Evolutionary conservation across 1,140 invertebrate species (phyloP), one percentile per base, ranked within the genome.

Genomic region (Papilio aristodemus): DNA sequence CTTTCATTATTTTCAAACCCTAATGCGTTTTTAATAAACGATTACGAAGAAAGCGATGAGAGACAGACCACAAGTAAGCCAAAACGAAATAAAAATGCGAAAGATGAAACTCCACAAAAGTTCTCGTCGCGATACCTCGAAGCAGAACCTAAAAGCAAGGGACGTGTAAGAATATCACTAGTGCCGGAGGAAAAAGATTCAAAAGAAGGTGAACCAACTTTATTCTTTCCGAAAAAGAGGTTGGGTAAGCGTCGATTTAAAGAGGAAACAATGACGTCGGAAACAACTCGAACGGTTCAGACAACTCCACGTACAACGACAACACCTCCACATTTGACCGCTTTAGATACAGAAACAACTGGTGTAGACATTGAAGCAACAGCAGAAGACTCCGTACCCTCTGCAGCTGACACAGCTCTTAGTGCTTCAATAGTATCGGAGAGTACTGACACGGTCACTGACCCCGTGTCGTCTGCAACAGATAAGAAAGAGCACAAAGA

Each of bases 1-100:
- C 60, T 87, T 4, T 91, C 89, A 1, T 82, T 87, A 14, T 91
- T 91, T 68, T 84, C 81, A 70, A 89, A 89, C 43, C 86, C 86
- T 13, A 69, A 82, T 22, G 58, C 85, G 0, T 89, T 84, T 57
- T 77, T 83, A 43, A 67, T 83, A 43, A 75, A 80, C 14, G 77
- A 83, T 39, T 81, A 87, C 22, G 82, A 84, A 0, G 72, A 73
- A 36, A 58, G 17, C 25, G 72, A 74, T 25, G 75, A 76, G n/a
- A 72, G 72, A 4, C 67, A 73, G 14, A 81, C 81, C 9, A 73
- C 74, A 25, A 74, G 10, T 32, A 43, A 41, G 43, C 59, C 66
- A 0, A n/a, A 25, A n/a, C 22, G 41, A 62, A 50, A 63, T 13
- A 77, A 58, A 39, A 58, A 67, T 66, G 62, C 64, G 9, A 73